phyloP scores from a whole-genome alignment of 2,797 vertebrate species.

The Eulemur albifrons region DNA sequence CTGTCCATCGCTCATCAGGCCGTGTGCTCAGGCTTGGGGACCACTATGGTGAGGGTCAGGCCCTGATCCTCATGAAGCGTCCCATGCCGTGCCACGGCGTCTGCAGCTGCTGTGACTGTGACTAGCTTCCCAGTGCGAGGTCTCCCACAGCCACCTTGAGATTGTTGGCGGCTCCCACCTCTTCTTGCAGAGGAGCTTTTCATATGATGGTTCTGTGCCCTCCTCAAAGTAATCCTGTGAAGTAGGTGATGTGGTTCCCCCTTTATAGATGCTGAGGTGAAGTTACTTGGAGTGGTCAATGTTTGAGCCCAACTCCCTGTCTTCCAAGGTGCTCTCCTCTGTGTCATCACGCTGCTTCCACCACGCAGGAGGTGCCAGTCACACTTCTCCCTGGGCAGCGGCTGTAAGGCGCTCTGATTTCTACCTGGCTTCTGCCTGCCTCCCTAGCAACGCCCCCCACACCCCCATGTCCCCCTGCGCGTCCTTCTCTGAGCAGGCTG shows the following conservation, averaged over 20 bases:
- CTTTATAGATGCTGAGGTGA: not conserved
- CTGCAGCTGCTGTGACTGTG: not conserved
- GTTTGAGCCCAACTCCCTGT: not conserved
- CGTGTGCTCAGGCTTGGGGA: not conserved
- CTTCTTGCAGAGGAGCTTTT: not conserved
- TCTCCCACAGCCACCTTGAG: fast-evolving
- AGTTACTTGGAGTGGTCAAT: fast-evolving
- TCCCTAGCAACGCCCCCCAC: fast-evolving
- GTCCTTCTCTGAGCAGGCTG: too few relatives aligned
- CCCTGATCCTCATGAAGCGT: not conserved
- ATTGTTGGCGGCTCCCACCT: fast-evolving
- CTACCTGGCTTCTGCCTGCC: not conserved
- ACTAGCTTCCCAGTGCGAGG: not conserved
- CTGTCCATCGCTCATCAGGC: not conserved
- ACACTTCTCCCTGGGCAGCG: not conserved
- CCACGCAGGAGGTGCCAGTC: not conserved
- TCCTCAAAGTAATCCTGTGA: not conserved
- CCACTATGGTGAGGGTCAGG: not conserved
- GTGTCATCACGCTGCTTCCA: not conserved
- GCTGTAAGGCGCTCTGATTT: not conserved
- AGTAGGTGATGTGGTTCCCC: not conserved
- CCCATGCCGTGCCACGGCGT: fast-evolving
- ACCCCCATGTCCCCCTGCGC: too few relatives aligned
- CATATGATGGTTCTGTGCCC: not conserved
- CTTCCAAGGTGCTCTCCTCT: not conserved